Evolutionary conservation across 1,140 invertebrate genomes (phyloP), one percentile per base, ranked within the genome.

Genomic region (Diploscapter pachys): DNA sequence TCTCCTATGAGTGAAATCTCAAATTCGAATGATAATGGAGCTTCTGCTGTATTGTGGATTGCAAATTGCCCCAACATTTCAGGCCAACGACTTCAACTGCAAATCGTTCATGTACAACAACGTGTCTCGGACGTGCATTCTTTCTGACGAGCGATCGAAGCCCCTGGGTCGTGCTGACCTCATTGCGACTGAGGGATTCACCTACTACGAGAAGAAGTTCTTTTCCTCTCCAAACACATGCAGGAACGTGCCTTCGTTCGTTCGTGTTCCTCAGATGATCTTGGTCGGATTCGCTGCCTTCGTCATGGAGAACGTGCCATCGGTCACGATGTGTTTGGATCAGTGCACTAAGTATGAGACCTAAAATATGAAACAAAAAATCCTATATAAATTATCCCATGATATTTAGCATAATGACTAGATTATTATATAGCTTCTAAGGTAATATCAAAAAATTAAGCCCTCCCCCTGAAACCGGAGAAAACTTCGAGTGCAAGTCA

Each of bases 41-140:
- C 31, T 31, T 31, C 31, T 31, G 31, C 31, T 31, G 31, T 31
- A 31, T 31, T 31, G 31, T 31, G 31, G 31, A 31, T 31, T 31
- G 31, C 31, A 31, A 31, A 31, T 31, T 31, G 31, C 31, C 31
- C 31, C 31, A 31, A 31, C 31, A 66, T 59, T 80, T 80, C 72
- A 79, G 81, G 77, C 74, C 63, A 84, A 86, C 69, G 83, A 85
- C 69, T 85, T 85, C 79, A 85, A 86, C 75, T 85, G 83, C 82
- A 85, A 85, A 73, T 78, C 84, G 9, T 85, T 85, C 81, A 85
- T 86, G 84, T 85, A 85, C 76, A 81, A 81, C 69, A 80, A 83
- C 59, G 57, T 73, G 53, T 82, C 77, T 59, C 73, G 80, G 48
- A 84, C 77, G 13, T 85, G 83, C 66, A 79, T 81, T 64, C 74